Conservation (phyloP, 1,140 invertebrate genomes). For the Protaetia brevitarsis region DNA sequence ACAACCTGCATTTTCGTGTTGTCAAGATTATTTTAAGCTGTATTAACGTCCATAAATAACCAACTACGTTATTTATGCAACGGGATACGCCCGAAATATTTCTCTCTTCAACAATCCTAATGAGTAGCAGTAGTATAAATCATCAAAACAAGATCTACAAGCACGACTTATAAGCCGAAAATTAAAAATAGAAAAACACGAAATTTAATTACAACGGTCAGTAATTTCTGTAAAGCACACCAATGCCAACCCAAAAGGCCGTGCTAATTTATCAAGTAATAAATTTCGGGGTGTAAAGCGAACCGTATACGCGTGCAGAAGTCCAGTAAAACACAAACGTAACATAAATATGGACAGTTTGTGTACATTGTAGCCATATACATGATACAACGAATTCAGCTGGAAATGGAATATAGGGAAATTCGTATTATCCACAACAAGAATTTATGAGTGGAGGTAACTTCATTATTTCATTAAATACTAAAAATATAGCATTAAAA, state of each 20-base stretch:
- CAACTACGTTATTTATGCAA: background rate
- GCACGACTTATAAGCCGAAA: background rate
- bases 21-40: background rate
- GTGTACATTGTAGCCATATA: too few relatives aligned
- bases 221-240: background rate
- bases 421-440: too few relatives aligned
- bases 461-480: too few relatives aligned
- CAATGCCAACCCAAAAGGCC: background rate
- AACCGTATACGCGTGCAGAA: background rate
- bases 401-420: too few relatives aligned
- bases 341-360: too few relatives aligned
- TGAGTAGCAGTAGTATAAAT: background rate
- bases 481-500: too few relatives aligned
- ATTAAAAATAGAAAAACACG: background rate
- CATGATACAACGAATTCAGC: too few relatives aligned
- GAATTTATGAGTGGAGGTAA: too few relatives aligned
- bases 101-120: background rate
- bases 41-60: background rate
- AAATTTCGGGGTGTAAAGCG: background rate
- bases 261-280: background rate
- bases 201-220: background rate
- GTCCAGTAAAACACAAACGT: too few relatives aligned
- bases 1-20: background rate
- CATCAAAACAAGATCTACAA: background rate
- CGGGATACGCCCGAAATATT: background rate